phyloP scores from a whole-genome alignment of 2,888 invertebrate genomes.

The Phengaris alcon region DNA sequence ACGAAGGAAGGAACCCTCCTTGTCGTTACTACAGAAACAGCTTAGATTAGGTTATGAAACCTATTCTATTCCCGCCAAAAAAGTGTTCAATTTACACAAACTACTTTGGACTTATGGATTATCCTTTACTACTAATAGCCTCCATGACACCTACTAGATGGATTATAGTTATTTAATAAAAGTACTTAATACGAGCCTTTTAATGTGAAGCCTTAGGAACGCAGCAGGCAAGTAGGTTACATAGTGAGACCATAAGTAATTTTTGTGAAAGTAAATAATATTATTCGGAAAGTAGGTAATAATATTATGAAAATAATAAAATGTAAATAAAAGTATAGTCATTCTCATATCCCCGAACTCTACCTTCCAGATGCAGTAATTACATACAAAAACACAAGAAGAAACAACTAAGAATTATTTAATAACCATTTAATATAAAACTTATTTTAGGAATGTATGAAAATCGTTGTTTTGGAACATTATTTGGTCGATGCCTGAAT shows the following conservation, averaged over 20 bases:
- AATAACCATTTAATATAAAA: not conserved
- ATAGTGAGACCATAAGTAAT: not conserved
- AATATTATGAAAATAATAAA: too few relatives aligned
- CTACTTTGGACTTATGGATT: not conserved
- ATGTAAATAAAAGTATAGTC: not conserved
- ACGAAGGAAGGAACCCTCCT: too few relatives aligned
- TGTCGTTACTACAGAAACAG: too few relatives aligned
- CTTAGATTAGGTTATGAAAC: too few relatives aligned
- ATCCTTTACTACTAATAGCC: not conserved
- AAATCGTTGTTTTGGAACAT: constrained; percentile 9
- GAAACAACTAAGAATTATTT: not conserved
- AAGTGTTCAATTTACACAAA: not conserved
- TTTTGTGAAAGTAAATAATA: too few relatives aligned
- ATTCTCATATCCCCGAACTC: not conserved
- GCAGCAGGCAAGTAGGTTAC: constrained; percentile 6
- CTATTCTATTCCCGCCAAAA: not conserved
- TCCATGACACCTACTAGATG: constrained; percentile 10
- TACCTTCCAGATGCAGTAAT: too few relatives aligned
- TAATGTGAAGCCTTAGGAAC: constrained; percentile 30
- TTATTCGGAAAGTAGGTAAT: too few relatives aligned
- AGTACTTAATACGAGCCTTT: constrained; percentile 31
- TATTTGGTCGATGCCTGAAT: constrained; percentile 38
- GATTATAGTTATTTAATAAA: constrained; percentile 30
- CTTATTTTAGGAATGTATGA: not conserved
- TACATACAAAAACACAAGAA: too few relatives aligned